These are phyloP conservation scores for Spizaetus ornatus DNA, from an alignment of 2,113 vertebrate species.

Conservation along the genomic window DNA sequence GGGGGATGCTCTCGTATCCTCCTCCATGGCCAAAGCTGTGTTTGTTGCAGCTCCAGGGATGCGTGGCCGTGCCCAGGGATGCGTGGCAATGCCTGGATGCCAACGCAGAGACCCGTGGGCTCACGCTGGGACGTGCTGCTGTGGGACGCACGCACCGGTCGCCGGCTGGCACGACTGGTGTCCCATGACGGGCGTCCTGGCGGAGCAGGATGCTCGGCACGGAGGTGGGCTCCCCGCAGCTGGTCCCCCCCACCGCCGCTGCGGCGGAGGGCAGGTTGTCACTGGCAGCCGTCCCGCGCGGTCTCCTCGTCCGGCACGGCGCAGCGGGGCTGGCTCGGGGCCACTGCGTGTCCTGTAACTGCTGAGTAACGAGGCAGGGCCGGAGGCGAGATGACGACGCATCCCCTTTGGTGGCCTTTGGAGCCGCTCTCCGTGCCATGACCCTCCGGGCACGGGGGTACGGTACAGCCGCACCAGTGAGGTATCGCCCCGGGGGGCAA, in stretches of 20 bases:
- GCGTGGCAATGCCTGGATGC: not conserved
- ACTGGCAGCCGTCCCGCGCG: not conserved
- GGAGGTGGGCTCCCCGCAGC: not conserved
- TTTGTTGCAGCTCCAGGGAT: not conserved
- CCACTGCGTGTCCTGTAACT: not conserved
- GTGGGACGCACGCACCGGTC: accelerated
- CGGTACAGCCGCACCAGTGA: not conserved
- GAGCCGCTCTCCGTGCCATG: accelerated
- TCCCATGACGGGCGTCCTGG: accelerated
- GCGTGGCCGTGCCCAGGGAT: accelerated
- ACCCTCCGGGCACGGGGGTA: accelerated
- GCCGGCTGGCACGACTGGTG: accelerated
- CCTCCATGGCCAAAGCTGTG: accelerated
- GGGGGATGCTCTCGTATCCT: accelerated
- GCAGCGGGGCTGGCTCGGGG: not conserved
- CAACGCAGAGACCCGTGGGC: not conserved
- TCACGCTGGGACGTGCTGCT: accelerated
- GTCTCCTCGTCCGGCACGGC: not conserved
- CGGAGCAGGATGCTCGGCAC: not conserved
- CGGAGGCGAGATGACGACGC: not conserved
- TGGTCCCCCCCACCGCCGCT: accelerated
- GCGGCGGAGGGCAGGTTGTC: accelerated
- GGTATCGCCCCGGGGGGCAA: not conserved
- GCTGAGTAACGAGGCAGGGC: constrained; percentile 47
- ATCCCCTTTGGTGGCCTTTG: not conserved